Evolutionary conservation across 1,140 invertebrate species (phyloP).

Genomic region (Lucilia sericata): DNA sequence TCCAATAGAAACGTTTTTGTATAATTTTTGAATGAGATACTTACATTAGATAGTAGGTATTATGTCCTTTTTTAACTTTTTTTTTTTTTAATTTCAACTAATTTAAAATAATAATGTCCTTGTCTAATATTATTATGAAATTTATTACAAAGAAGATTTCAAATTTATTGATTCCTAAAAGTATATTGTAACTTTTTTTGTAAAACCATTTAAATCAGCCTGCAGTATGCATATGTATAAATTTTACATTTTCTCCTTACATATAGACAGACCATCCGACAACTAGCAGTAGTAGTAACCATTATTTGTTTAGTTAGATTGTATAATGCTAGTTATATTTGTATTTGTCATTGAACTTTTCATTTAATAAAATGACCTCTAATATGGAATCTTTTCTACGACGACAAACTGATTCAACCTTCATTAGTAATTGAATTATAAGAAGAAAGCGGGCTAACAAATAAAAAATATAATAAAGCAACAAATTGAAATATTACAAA

Average conservation of each 20-base stretch:
- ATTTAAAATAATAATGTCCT: no score
- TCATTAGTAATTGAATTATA: slow-evolving; percentile 43
- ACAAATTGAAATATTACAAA: slow-evolving; percentile 3
- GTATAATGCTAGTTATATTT: slow-evolving; percentile 34
- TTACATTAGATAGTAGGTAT: no score
- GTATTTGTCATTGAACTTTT: slow-evolving; percentile 39
- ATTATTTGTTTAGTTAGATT: neutral
- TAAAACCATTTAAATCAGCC: slow-evolving; percentile 5
- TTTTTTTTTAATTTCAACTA: no score
- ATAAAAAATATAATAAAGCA: neutral
- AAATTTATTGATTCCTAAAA: slow-evolving; percentile 22
- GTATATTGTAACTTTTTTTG: neutral
- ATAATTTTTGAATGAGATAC: no score
- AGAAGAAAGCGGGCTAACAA: neutral
- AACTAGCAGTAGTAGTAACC: neutral
- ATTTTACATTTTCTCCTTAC: neutral
- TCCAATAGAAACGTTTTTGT: no score
- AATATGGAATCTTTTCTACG: neutral
- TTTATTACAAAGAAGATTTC: neutral
- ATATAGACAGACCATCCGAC: neutral
- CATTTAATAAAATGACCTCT: slow-evolving; percentile 38
- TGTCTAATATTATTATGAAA: neutral
- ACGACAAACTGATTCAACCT: slow-evolving; percentile 38
- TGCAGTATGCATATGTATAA: neutral
- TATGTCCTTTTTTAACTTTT: no score